Conservation (phyloP, 1,140 invertebrate species). For the Bradynema listronoti region DNA sequence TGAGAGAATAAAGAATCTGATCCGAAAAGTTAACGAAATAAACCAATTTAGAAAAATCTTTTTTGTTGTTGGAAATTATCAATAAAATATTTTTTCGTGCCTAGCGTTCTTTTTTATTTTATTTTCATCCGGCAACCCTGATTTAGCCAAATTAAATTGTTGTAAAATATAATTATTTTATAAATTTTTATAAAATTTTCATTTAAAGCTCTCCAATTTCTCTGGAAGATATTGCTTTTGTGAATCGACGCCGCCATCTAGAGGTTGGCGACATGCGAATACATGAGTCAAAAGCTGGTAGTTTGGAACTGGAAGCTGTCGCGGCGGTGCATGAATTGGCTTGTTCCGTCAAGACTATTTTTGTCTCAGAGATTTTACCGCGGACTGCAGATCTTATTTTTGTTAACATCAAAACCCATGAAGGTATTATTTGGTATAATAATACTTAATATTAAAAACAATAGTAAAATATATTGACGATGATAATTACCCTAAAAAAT, state of each 20-base stretch:
- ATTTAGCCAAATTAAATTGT: constrained; percentile 1
- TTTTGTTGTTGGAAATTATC: constrained; percentile 3
- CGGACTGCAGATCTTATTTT: constrained; percentile 54
- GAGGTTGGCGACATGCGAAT: constrained; percentile 15
- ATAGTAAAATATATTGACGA: background rate
- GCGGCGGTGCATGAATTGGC: constrained; percentile 55
- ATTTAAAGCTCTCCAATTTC: constrained; percentile 44
- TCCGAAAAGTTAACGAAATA: too few relatives aligned
- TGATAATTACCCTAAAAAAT: background rate
- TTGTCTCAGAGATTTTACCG: constrained; percentile 53
- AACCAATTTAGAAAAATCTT: constrained; percentile 15
- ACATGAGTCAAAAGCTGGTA: constrained; percentile 22
- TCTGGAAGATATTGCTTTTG: constrained; percentile 50
- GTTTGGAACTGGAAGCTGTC: constrained; percentile 54
- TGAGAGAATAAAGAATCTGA: too few relatives aligned
- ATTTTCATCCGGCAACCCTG: constrained; percentile 10
- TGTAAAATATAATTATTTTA: constrained; percentile 1
- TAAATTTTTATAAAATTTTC: background rate
- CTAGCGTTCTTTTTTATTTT: constrained; percentile 10
- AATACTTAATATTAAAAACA: constrained; percentile 3
- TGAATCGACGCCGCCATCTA: constrained; percentile 43
- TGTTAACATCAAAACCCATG: constrained; percentile 53
- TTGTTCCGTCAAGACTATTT: constrained; percentile 38
- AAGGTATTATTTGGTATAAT: constrained; percentile 28
- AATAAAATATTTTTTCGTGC: constrained; percentile 16